Evolutionary conservation across 2,113 vertebrate species (phyloP), one percentile per base, ranked within the genome.

Genomic region (Aythya baeri): DNA sequence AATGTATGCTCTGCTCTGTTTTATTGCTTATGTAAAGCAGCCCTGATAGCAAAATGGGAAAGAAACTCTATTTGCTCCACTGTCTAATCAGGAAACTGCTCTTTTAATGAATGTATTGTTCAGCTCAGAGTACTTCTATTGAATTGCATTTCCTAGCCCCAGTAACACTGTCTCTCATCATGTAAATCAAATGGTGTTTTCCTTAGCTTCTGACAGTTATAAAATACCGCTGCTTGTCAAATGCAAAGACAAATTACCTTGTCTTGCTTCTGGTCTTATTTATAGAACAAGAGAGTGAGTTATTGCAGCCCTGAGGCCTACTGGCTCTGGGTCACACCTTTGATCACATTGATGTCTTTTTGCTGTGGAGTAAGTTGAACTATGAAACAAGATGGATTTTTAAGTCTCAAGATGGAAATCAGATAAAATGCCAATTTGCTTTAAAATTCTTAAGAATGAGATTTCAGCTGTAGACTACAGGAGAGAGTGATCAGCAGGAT

Each of bases 81-180:
- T 43, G 46, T 70, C 89, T 95, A 85, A 93, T 95, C 91, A 96
- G 65, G 44, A 95, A 97, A 94, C 74, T 62, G 70, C 59, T 94
- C 74, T 91, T 96, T 93, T 94, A 96, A 96, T 89, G 72, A 95
- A 93, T 87, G 74, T 26, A 91, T 94, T 94, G 77, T 95, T 94
- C 81, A 62, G 54, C 65, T 83, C 52, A 36, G 67, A 94, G 80
- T 66, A 77, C 15, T 83, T 92, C 63, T 77, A 38, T 79, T 94
- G 85, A 94, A 94, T 89, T 86, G 71, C 78, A 72, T 88, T 94
- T 83, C 63, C 66, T 94, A 92, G 65, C 43, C 22, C 10, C 71
- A 70, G 66, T 83, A 87, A 86, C 11, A 7, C 61, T 57, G 82
- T 68, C 1, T 4, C 83, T 94, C 91, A 88, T 94, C 94, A 96